Base-by-base conservation (phyloP, 64 coral and sea anemone species). In the Porites lutea region DNA sequence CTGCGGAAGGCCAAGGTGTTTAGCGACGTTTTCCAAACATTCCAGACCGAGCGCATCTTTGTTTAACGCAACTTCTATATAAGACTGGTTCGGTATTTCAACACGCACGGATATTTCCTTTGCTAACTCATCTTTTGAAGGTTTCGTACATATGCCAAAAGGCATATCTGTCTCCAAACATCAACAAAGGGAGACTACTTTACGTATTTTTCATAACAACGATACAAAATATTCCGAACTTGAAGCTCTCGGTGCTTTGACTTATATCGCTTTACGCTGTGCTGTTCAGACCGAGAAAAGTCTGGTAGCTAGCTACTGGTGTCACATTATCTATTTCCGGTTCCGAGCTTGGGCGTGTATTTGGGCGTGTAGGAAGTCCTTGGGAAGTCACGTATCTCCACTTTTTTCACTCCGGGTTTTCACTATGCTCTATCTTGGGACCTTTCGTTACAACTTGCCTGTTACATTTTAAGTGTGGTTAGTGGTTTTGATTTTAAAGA, bases 101-200 rank as follows among this genome's bases (percentile, higher is more conserved):
- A 83, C 81, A 66, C 66, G 60, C 18, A 63, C 16, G 48, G 18
- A 52, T 52, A 83, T 65, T 67, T 83, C 61, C 61, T 68, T 83
- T 16, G 18, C 47, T 67, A 67, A 50, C 20, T 83, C 60, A 68
- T 83, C 81, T 83, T 83, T 83, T 48, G 63, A 83, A 52, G 81
- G 81, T 83, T 68, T 83, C 19, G 61, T 15, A 63, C 81, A 83
- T 83, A 83, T 83, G 81, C 81, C 81, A 83, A 83, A 83, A 48
- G 81, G 81, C 81, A 83, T 83, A 83, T 65, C 81, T 83, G 64
- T 83, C 81, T 9, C 47, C 16, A 48, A 68, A 48, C 81, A 83
- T 67, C 46, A 83, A 83, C 46, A 49, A 83, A 46, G 12, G n/a
- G 18, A 2, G 1, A 68, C 21, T 63, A 22, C 8, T 68, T 68